Evolutionary conservation across 2,888 invertebrate species (phyloP), one percentile per base, ranked within the genome.

Genomic region (Gymnocheta viridis): DNA sequence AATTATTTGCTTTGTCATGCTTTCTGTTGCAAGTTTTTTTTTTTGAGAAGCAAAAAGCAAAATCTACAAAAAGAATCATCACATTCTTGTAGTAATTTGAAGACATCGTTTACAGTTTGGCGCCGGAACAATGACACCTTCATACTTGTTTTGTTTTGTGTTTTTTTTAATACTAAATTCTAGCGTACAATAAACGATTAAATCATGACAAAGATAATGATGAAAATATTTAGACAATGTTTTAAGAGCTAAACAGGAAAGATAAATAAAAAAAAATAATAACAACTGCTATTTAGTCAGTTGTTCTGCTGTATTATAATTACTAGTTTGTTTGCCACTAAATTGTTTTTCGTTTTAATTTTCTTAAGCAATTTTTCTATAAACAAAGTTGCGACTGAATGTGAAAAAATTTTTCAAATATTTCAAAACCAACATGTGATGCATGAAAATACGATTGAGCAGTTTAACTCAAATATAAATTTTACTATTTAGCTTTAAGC

Each of bases 71-170:
- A 56, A 66, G 19, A 49, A 49, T 49, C 47, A 60, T 19, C 24
- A 35, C 38, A 60, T 81, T 67, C 60, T 60, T 80, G 1, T 0
- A 32, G 35, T 62, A 81, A 74, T 74, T 74, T 54, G 27, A 74
- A 81, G 67, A 74, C 67, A 74, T 74, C 67, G 54, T 69, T 81
- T 62, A 81, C 51, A 27, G 44, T 62, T 69, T 62, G 74, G 81
- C 81, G 81, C 74, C 81, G 67, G 6, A 73, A 69, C 62, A 62
- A 81, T 74, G 67, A 81, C 74, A 81, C 74, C 62, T 81, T 58
- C 56, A 29, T n/a, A 29, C 41, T 14, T 38, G 24, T 38, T 60
- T 60, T 12, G n/a, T n/a, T n/a, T n/a, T n/a, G n/a, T n/a, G n/a
- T n/a, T n/a, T n/a, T n/a, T n/a, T n/a, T n/a, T n/a, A n/a, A n/a